phyloP scores from a whole-genome alignment of 2,113 vertebrate species.

The Crotophaga sulcirostris region DNA sequence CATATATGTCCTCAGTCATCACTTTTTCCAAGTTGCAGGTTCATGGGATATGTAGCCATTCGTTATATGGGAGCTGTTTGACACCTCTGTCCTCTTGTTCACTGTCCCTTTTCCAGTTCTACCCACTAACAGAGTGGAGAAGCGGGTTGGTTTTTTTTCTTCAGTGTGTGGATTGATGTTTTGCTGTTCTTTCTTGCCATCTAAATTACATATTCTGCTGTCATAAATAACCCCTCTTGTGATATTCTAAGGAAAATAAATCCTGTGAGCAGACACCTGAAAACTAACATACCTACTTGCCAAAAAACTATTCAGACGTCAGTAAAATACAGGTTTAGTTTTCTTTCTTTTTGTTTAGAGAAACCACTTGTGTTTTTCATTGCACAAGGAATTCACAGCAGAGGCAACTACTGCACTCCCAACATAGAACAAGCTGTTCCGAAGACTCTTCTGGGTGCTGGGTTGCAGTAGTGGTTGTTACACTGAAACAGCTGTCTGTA shows the following conservation, averaged over 20 bases:
- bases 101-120: constrained; percentile 13
- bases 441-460: neutral
- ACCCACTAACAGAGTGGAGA: neutral
- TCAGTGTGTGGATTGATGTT: neutral
- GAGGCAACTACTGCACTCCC: neutral
- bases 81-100: neutral
- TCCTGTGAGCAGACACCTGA: neutral
- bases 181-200: neutral
- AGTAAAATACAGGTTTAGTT: neutral
- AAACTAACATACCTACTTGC: neutral
- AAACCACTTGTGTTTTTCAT: neutral
- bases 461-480: neutral
- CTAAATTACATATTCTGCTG: neutral
- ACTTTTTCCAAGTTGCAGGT: neutral
- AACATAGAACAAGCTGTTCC: neutral
- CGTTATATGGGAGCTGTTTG: neutral
- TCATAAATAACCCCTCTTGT: neutral
- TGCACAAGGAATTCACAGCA: neutral
- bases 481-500: neutral
- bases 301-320: neutral
- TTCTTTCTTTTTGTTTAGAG: neutral
- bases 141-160: neutral
- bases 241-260: neutral
- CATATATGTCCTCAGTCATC: neutral
- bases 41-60: neutral